Evolutionary conservation across 2,113 vertebrate species (phyloP).

Genomic region (Lepus americanus): DNA sequence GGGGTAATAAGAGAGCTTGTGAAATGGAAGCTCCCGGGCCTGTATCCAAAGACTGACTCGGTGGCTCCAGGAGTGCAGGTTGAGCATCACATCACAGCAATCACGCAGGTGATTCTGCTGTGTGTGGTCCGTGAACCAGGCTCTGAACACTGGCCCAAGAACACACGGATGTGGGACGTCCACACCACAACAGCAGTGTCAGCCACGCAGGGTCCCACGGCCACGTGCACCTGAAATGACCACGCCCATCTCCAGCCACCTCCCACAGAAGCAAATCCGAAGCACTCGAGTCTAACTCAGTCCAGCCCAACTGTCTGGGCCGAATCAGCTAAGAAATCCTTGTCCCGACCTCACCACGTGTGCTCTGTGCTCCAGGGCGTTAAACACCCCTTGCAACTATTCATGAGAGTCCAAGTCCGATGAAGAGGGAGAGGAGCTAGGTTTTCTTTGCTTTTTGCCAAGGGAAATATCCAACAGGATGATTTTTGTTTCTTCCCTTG

Average conservation of each 20-base stretch:
- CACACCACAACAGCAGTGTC: accelerated
- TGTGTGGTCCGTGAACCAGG: not conserved
- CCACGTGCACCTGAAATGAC: not conserved
- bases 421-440: not conserved
- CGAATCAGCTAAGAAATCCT: too few species aligned
- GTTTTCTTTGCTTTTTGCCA: not conserved
- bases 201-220: accelerated
- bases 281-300: too few species aligned
- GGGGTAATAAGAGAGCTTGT: not conserved
- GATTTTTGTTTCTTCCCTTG: not conserved
- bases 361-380: accelerated
- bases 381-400: not conserved
- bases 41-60: not conserved
- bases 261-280: not conserved
- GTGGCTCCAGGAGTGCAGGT: not conserved
- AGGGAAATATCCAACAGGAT: not conserved
- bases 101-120: not conserved
- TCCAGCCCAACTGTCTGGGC: too few species aligned
- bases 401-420: too few species aligned
- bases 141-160: not conserved
- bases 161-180: too few species aligned
- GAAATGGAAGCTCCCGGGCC: not conserved
- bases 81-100: not conserved
- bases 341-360: accelerated
- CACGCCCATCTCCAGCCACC: not conserved